These are phyloP conservation scores for Brassicogethes aeneus DNA, from an alignment of 2,888 invertebrate genomes.

Conservation along the genomic window DNA sequence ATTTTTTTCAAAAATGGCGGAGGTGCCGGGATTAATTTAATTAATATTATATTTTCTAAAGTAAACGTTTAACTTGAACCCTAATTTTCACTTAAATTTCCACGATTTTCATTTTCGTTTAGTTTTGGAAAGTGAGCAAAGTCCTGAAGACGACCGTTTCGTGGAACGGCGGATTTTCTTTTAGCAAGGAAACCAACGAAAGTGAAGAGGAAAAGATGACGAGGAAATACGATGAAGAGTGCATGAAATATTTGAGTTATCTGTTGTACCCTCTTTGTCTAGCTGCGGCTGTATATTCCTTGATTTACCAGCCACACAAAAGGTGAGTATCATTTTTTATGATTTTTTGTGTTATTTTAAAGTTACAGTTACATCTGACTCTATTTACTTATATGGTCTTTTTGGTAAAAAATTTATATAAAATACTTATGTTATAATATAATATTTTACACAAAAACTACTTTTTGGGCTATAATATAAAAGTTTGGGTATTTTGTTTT, in stretches of 20 bases:
- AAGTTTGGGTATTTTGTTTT: too few species aligned
- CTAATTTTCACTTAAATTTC: neutral
- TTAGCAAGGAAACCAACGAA: slow-evolving; percentile 34
- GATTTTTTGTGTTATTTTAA: slow-evolving; percentile 3
- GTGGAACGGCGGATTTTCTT: slow-evolving; percentile 34
- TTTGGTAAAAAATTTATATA: too few species aligned
- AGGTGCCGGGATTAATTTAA: too few species aligned
- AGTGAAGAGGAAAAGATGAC: slow-evolving; percentile 69
- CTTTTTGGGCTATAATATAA: too few species aligned
- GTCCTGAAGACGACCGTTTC: slow-evolving; percentile 60
- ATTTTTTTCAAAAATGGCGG: too few species aligned
- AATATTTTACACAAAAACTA: too few species aligned
- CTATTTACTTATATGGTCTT: too few species aligned
- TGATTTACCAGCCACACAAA: slow-evolving; percentile 90
- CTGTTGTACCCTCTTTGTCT: slow-evolving; percentile 82
- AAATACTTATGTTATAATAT: too few species aligned
- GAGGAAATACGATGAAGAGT: slow-evolving; percentile 80
- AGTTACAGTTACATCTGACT: neutral
- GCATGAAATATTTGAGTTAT: slow-evolving; percentile 86
- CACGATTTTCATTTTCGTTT: slow-evolving; percentile 9
- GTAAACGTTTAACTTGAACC: neutral
- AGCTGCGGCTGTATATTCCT: slow-evolving; percentile 82
- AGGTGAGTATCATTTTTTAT: slow-evolving; percentile 53
- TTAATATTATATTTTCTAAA: too few species aligned
- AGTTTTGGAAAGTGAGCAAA: slow-evolving; percentile 94